Conservation (phyloP, 2,113 vertebrate genomes). For the Caranx melampygus region DNA sequence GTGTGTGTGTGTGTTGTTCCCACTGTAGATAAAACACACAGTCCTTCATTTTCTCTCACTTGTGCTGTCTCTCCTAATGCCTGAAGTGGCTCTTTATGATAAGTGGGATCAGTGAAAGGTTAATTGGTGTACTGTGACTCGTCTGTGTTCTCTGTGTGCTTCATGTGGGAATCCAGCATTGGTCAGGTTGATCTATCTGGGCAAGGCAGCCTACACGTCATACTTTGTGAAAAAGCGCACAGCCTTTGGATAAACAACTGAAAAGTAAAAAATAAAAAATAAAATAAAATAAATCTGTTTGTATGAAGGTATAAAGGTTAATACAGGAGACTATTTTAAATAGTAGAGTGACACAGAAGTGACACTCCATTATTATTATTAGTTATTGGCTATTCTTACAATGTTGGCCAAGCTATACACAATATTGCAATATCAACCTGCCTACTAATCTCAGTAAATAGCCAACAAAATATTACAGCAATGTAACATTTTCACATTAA, state of each 20-base stretch:
- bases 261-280: too few species aligned
- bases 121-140: constrained; percentile 72
- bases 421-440: too few species aligned
- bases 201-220: not conserved
- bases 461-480: too few species aligned
- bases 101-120: constrained; percentile 76
- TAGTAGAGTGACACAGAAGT: not conserved
- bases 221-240: constrained; percentile 1
- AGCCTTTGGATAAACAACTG: not conserved
- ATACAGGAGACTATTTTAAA: not conserved
- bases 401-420: not conserved
- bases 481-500: too few species aligned
- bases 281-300: not conserved
- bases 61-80: constrained; percentile 45
- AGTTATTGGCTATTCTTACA: not conserved
- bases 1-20: constrained; percentile 4
- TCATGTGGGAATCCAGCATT: constrained; percentile 43
- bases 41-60: constrained; percentile 52
- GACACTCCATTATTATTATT: too few species aligned
- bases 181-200: constrained; percentile 2
- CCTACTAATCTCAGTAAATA: too few species aligned
- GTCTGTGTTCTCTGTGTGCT: constrained; percentile 53
- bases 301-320: not conserved
- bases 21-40: constrained; percentile 27
- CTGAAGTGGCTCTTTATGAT: constrained; percentile 68